These are phyloP conservation scores for Scaptomyza caliginosa DNA, from an alignment of 2,888 invertebrate species.

Conservation along the genomic window DNA sequence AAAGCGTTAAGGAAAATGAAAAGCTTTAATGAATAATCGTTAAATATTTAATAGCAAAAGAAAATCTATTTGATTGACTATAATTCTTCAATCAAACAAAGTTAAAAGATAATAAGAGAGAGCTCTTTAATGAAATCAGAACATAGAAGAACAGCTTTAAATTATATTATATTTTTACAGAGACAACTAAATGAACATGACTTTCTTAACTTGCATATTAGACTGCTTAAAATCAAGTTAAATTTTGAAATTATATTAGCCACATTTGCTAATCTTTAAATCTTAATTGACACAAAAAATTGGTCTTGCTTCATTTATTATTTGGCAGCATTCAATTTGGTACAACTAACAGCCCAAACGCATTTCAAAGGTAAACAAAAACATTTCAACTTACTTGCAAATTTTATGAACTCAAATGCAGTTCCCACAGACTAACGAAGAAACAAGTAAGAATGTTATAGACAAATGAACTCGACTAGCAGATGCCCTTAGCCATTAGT, in stretches of 20 bases:
- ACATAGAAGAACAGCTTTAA: too few relatives aligned
- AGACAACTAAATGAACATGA: too few relatives aligned
- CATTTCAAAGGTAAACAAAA: conserved; percentile 61
- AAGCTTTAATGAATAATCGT: neutral
- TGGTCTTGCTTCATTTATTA: conserved; percentile 31
- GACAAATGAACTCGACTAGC: neutral
- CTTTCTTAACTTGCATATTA: too few relatives aligned
- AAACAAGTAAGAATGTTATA: neutral
- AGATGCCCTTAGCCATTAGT: neutral
- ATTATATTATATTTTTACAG: too few relatives aligned
- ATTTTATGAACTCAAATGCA: conserved; percentile 70
- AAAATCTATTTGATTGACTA: neutral
- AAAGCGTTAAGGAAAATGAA: neutral
- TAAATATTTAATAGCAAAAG: neutral
- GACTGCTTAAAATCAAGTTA: too few relatives aligned
- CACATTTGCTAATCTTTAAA: neutral
- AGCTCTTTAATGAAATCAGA: too few relatives aligned
- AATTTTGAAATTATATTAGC: too few relatives aligned
- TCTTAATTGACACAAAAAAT: neutral
- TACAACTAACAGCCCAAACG: conserved; percentile 29
- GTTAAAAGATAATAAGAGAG: too few relatives aligned
- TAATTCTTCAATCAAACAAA: too few relatives aligned
- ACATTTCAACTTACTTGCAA: conserved; percentile 70
- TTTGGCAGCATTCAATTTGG: conserved; percentile 39
- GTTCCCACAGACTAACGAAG: conserved; percentile 18